Evolutionary conservation across 30 jellyfish, hydroid and myxozoan genomes (phyloP), one percentile per base, ranked within the genome.

Genomic region (Aurelia aurita): DNA sequence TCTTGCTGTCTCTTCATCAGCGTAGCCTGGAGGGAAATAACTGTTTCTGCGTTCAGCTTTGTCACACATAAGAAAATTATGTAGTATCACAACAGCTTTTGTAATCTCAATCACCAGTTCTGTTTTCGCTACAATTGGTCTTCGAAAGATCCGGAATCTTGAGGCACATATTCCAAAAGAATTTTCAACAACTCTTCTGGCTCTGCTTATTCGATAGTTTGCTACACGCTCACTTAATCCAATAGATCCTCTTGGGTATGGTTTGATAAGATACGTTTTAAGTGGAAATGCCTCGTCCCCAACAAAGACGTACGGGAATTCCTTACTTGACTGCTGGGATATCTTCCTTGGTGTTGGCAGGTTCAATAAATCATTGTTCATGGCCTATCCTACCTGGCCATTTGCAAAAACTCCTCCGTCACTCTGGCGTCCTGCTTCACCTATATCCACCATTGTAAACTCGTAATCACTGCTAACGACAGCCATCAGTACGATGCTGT

Each of bases 221-320:
- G 58, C 74, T 25, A 73, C 51, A 53, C 87, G 82, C 82, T 60
- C 89, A 32, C 82, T 71, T 46, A 72, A 45, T 27, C 87, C 93
- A 43, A 89, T 53, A 34, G 79, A 61, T 58, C 69, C 31, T 70
- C 94, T 44, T 47, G 95, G 95, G 69, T 89, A 80, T 28, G 86
- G 90, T 62, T 70, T 79, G 77, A 88, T 66, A 26, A 89, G 82
- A 78, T 69, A 82, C n/a, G 87, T 63, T 82, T 77, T 89, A 79
- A 89, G 76, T 28, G 82, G 97, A 81, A 89, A 89, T 54, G 92
- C 97, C 70, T 83, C 83, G 49, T 89, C 92, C 60, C 97, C 96
- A 23, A 82, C 80, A 60, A 89, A 82, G 43, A 82, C 89, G 55
- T 69, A 89, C 47, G 97, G 84, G 85, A 65, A 89, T 72, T 60